These are phyloP conservation scores for Orchestia grillus DNA, from an alignment of 1,140 invertebrate genomes.

Conservation along the genomic window DNA sequence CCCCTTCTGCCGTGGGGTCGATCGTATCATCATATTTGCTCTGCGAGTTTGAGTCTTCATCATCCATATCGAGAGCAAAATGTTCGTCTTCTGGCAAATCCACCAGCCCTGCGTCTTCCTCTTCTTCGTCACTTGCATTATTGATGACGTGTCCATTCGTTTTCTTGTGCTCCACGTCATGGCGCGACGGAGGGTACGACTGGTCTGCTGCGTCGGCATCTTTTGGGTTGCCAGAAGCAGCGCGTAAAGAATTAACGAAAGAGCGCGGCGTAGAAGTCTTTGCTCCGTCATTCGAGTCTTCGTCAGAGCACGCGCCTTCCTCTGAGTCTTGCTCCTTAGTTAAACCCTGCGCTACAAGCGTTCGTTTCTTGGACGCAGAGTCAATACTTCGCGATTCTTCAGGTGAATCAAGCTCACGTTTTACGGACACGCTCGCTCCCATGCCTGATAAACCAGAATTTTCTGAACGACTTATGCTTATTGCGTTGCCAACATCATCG, in stretches of 20 bases:
- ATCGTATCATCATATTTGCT: constrained; percentile 55
- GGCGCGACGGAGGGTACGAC: neutral
- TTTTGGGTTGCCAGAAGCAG: neutral
- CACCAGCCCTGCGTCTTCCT: constrained; percentile 14
- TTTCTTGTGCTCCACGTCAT: neutral
- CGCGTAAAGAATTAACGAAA: neutral
- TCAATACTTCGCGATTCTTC: neutral
- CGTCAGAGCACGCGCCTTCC: constrained; percentile 36
- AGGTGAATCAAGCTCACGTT: neutral
- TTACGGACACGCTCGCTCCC: neutral
- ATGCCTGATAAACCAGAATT: neutral
- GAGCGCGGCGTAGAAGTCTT: neutral
- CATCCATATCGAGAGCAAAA: neutral
- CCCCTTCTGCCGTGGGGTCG: neutral
- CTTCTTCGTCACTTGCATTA: constrained; percentile 28
- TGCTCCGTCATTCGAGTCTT: neutral
- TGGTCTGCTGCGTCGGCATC: neutral
- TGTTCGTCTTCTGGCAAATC: constrained; percentile 26
- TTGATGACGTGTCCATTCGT: neutral
- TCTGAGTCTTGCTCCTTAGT: neutral
- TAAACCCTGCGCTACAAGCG: neutral
- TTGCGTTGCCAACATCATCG: neutral
- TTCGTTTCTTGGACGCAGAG: neutral
- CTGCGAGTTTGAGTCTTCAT: neutral
- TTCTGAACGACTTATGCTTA: neutral